Base-by-base conservation (phyloP, 2,797 vertebrate genomes). In the Zenarchopterus dispar region DNA sequence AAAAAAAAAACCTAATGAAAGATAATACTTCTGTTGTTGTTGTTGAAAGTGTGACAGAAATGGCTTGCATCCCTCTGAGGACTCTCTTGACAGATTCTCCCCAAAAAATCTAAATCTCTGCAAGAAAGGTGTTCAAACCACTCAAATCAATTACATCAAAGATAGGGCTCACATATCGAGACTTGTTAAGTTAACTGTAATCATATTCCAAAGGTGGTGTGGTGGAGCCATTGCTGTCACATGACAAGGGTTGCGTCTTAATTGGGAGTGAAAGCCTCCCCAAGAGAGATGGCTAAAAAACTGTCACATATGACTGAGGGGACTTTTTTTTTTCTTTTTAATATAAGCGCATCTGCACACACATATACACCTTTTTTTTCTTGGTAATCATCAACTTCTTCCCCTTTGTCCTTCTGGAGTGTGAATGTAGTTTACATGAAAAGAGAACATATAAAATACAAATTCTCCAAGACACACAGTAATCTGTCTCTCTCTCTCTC, bases 141-240 rank as follows among this genome's bases (percentile, higher is more conserved):
- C 73, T 86, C 78, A 86, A 84, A 90, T 87, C 86, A 85, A 77
- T 84, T 56, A 85, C 88, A 88, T 91, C 88, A 91, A 91, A 89
- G 85, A 66, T 41, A 67, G 70, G 80, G 84, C 87, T 82, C 85
- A 70, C 82, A 78, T 62, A 89, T 92, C 79, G 58, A 87, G 86
- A 88, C 89, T 87, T 91, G 91, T 91, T 91, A 91, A 90, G 89
- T 91, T 91, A 91, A 90, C 89, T 86, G 89, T 86, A 85, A 84
- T 84, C 82, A 73, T 72, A 84, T 84, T 63, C 76, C 81, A 82
- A 84, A 89, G 84, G 88, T 82, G 86, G 84, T 84, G 80, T 86
- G 88, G 84, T 81, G 56, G 62, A 82, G 86, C 77, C 86, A 79
- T 78, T 86, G 88, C 80, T 89, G 90, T 90, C 88, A 88, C 79